Base-by-base conservation (phyloP, 1,140 invertebrate species). In the Halyomorpha halys region DNA sequence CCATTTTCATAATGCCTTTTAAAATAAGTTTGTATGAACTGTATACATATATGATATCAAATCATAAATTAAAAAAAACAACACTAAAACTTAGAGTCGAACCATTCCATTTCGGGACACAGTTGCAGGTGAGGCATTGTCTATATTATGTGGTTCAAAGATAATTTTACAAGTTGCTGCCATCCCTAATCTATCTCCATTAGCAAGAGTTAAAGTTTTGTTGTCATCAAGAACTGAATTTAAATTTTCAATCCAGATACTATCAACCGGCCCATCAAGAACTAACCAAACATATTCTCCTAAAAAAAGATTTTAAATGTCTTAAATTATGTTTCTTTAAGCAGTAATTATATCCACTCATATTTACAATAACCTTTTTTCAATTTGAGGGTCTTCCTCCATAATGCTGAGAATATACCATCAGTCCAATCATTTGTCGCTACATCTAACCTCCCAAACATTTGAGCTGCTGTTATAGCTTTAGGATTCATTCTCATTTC, bases 401-500 rank as follows among this genome's bases (percentile, higher is more conserved):
- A 98, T 0, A 98, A 76, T 0, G 94, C 92, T 9, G 93, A 96
- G 76, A 98, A 98, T 68, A 98, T 96, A 2, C 94, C 94, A 75
- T 98, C 94, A 0, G 93, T 97, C 94, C 94, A 98, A 73, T 98
- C 94, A 73, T 98, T 97, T 0, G 94, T 98, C 2, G 94, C 94
- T 0, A 96, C 93, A 73, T 97, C 94, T 21, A 97, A 78, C 53
- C 91, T 80, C 0, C 94, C 94, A 77, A 98, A 98, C 94, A 98
- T 98, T 80, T 98, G 94, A 5, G 92, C 84, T 1, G 92, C 91
- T 56, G 94, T 97, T 69, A 98, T 97, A 34, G 94, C 92, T 79
- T 97, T 97, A 0, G 94, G 94, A 79, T 98, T 98, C 94, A 98
- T 97, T 68, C 94, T 78, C 91, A 97, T 94, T 80, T 98, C 94